Evolutionary conservation across 2,113 vertebrate genomes (phyloP).

Genomic region (Himantopus leucocephalus): DNA sequence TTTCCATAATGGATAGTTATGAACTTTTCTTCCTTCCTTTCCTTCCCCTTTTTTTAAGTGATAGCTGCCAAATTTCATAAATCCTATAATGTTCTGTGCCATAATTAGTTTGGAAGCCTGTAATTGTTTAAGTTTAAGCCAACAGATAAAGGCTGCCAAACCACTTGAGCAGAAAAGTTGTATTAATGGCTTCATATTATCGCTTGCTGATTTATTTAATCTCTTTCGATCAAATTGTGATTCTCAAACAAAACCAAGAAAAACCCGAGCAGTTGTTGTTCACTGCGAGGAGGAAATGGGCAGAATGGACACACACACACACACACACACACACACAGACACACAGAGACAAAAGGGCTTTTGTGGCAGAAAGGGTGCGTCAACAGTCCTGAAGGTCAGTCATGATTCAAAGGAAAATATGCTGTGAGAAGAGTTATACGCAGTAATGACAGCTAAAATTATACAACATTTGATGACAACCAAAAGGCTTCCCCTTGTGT

Average conservation of each 20-base stretch:
- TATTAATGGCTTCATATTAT: slow-evolving; percentile 71
- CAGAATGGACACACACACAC: slow-evolving; percentile 34
- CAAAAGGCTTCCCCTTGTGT: background rate
- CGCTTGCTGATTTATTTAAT: slow-evolving; percentile 74
- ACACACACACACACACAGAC: background rate
- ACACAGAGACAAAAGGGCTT: slow-evolving; percentile 29
- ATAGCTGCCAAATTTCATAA: slow-evolving; percentile 74
- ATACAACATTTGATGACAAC: background rate
- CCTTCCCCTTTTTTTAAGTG: slow-evolving; percentile 44
- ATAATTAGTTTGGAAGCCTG: slow-evolving; percentile 75
- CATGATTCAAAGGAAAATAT: slow-evolving; percentile 35
- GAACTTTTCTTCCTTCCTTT: slow-evolving; percentile 62
- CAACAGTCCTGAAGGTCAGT: slow-evolving; percentile 36
- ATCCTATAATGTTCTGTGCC: slow-evolving; percentile 62
- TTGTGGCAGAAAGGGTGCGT: slow-evolving; percentile 32
- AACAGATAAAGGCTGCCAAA: slow-evolving; percentile 72
- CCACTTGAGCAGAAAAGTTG: slow-evolving; percentile 73
- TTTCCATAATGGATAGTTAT: slow-evolving; percentile 65
- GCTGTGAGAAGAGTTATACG: background rate
- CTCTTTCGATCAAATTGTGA: slow-evolving; percentile 69
- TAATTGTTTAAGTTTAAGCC: slow-evolving; percentile 76
- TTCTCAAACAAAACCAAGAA: slow-evolving; percentile 51
- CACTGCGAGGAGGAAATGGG: slow-evolving; percentile 11
- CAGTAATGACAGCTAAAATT: background rate
- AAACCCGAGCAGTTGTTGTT: slow-evolving; percentile 28